phyloP scores from a whole-genome alignment of 2,113 vertebrate species.

The Prunella fulvescens region DNA sequence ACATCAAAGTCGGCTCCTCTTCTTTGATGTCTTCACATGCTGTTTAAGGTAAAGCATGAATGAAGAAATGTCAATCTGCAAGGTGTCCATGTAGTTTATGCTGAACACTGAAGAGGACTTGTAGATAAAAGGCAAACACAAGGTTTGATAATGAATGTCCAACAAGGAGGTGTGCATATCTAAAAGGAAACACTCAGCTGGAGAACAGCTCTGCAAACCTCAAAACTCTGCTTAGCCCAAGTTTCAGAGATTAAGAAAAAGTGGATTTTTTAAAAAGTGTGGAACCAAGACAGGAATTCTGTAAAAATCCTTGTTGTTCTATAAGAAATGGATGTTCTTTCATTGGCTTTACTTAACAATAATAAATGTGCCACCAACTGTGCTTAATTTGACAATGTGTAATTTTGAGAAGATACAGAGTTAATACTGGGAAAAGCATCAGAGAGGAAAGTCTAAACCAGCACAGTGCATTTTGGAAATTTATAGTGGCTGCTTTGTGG shows the following conservation, averaged over 20 bases:
- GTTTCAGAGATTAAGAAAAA: conserved; percentile 66
- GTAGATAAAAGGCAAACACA: conserved; percentile 94
- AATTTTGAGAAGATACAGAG: neutral
- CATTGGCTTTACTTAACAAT: neutral
- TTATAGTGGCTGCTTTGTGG: neutral
- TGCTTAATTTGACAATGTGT: neutral
- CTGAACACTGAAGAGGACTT: conserved; percentile 88
- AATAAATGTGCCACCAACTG: neutral
- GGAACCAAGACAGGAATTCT: neutral
- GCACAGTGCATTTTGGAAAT: neutral
- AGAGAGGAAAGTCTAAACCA: neutral
- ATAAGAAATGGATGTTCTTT: neutral
- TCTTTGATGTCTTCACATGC: conserved; percentile 95
- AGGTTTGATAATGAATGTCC: conserved; percentile 97
- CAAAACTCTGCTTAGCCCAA: conserved; percentile 70
- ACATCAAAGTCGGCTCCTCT: conserved; percentile 87
- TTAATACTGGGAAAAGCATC: neutral
- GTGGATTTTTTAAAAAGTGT: neutral
- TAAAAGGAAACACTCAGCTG: conserved; percentile 74
- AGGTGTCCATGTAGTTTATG: conserved; percentile 97
- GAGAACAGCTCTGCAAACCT: conserved; percentile 70
- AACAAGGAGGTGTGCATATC: conserved; percentile 82
- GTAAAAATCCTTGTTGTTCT: conserved; percentile 10
- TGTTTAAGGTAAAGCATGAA: conserved; percentile 98
- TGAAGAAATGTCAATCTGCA: conserved; percentile 96